Conservation (phyloP, 2,113 vertebrate species). For the Peucedramus taeniatus region DNA sequence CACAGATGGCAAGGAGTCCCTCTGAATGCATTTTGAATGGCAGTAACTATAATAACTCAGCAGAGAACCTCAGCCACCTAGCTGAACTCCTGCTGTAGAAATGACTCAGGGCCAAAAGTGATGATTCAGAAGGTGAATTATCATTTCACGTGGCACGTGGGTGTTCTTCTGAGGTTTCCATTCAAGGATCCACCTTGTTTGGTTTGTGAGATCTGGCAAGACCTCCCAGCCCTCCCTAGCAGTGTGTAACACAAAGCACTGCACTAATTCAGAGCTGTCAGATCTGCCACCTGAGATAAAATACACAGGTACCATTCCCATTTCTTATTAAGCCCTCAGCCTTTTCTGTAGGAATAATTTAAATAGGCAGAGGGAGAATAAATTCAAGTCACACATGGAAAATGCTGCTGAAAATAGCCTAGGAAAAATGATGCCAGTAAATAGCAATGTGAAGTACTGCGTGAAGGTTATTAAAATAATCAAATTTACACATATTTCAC, state of each 20-base stretch:
- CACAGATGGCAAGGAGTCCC: neutral
- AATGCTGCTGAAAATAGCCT: neutral
- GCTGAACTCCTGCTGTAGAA: neutral
- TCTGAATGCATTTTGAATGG: neutral
- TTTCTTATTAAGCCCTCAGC: neutral
- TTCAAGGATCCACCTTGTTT: neutral
- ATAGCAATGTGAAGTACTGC: neutral
- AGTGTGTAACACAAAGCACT: neutral
- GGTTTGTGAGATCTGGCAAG: neutral
- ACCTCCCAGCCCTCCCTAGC: neutral
- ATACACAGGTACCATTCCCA: neutral
- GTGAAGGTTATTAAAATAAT: neutral
- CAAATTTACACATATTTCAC: neutral
- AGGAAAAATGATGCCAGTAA: neutral
- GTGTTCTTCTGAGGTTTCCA: neutral
- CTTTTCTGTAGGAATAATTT: neutral
- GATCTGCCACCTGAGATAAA: neutral
- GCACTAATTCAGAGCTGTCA: neutral
- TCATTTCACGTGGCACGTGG: neutral
- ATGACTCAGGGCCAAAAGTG: neutral
- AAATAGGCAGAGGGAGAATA: neutral
- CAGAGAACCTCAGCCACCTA: neutral
- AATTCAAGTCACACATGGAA: neutral
- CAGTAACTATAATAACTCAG: neutral
- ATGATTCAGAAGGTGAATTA: slow-evolving; percentile 15